Base-by-base conservation (phyloP, 2,797 vertebrate genomes). In the Sparidentex hasta region DNA sequence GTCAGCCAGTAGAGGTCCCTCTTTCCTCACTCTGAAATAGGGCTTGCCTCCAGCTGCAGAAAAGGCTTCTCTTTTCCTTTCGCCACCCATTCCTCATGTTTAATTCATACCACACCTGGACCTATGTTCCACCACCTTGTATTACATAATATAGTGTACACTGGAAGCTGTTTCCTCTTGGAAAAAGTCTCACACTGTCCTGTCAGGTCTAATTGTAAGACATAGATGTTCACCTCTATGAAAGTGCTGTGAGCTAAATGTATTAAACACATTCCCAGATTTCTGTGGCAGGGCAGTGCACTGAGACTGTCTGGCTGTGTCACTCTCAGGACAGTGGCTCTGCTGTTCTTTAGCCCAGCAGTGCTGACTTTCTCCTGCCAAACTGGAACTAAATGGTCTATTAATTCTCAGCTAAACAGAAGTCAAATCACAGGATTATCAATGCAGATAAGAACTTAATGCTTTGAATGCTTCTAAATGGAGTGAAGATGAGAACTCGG, bases 1-100 rank as follows among this genome's bases (percentile, higher is more conserved):
- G 13, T 67, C n/a, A 0, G 48, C 83, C 92, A 88, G 65, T 57
- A 92, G 93, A 84, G 88, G 92, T 62, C 87, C 5, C 82, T 70
- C 74, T 11, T 70, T 73, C 43, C 33, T 81, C 73, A 50, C 52
- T 48, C 8, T 78, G 6, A 1, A 21, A 7, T 61, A 2, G 8
- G 3, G 9, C 23, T 23, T 1, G 20, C 5, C 20, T 38, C 27
- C 25, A 20, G 18, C 7, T 13, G 29, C 43, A 65, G 65, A 80
- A 82, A 71, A 86, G 64, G 65, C 0, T 0, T 62, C 51, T 67
- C 47, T 55, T 68, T 65, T 80, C 59, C 44, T 51, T 16, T 16
- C 41, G 1, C 67, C 71, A 27, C 61, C 65, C 74, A 78, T 82
- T 80, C 78, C 74, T 72, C 87, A 74, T 83, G 67, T 85, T 86